A percentile compares a stretch with the other conserved stretches of the same genome.
phyloP scores from a whole-genome alignment of 2,888 invertebrate genomes.

The Amphipyra berbera region DNA sequence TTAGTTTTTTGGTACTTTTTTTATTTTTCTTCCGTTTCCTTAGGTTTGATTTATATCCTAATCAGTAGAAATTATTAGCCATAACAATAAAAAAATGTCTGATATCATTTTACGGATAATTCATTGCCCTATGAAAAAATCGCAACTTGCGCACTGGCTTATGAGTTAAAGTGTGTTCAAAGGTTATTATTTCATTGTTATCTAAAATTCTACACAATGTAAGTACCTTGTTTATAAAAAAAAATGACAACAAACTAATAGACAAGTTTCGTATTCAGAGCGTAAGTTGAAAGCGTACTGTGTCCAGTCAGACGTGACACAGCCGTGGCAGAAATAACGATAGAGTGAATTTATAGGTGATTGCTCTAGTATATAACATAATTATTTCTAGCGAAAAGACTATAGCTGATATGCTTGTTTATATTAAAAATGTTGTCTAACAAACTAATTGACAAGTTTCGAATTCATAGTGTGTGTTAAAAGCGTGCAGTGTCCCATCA shows the following conservation, averaged over 20 bases:
- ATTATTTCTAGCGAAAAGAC: not conserved
- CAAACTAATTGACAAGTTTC: not conserved
- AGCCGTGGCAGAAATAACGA: not conserved
- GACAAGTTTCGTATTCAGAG: not conserved
- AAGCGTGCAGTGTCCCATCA: conserved; percentile 18
- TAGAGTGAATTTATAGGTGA: not conserved
- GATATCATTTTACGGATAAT: too few species aligned
- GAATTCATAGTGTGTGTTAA: not conserved
- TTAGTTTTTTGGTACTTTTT: conserved; percentile 1
- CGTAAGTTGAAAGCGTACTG: not conserved
- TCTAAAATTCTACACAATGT: too few species aligned
- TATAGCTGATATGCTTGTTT: not conserved
- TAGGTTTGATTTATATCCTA: conserved; percentile 27
- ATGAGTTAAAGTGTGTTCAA: too few species aligned
- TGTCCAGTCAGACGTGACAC: not conserved
- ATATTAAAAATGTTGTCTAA: not conserved
- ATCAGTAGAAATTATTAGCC: conserved; percentile 15
- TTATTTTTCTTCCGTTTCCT: conserved; percentile 18
- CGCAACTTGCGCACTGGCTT: too few species aligned
- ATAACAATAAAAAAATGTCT: conserved; percentile 11
- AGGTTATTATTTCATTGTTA: too few species aligned
- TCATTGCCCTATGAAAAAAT: too few species aligned
- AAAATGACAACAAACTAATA: not conserved
- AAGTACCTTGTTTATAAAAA: too few species aligned
- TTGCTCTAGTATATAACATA: not conserved